phyloP scores from a whole-genome alignment of 2,888 invertebrate genomes.

The Phasia obesa region DNA sequence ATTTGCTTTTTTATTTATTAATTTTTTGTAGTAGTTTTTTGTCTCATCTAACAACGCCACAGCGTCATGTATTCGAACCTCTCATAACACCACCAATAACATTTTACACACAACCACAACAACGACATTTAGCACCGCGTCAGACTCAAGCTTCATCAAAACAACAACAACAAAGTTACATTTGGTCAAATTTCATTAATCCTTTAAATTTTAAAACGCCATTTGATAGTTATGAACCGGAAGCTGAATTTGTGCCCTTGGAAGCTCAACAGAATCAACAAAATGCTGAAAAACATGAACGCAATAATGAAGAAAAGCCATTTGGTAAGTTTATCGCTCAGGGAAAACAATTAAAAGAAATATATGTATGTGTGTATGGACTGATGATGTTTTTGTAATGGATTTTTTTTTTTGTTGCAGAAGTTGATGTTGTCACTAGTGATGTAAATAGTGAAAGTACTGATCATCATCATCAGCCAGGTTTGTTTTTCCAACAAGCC shows the following conservation, averaged over 20 bases:
- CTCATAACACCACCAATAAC: constrained; percentile 75
- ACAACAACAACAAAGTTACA: constrained; percentile 70
- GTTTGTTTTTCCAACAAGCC: constrained; percentile 79
- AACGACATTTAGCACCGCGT: constrained; percentile 71
- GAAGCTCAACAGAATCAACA: constrained; percentile 72
- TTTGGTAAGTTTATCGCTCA: constrained; percentile 75
- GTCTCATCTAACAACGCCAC: constrained; percentile 78
- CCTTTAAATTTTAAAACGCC: constrained; percentile 74
- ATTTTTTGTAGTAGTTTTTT: constrained; percentile 75
- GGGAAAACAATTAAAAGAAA: too few species aligned
- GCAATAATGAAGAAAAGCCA: constrained; percentile 74
- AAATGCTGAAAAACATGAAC: constrained; percentile 33
- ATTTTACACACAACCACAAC: constrained; percentile 63
- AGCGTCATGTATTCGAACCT: constrained; percentile 76
- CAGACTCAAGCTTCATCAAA: constrained; percentile 55
- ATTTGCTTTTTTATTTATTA: constrained; percentile 47
- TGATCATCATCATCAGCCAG: constrained; percentile 70
- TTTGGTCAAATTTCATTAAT: constrained; percentile 76
- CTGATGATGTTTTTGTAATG: not conserved
- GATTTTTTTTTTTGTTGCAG: constrained; percentile 71
- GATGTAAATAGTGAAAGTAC: constrained; percentile 76
- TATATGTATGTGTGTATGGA: too few species aligned
- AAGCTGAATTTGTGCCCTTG: constrained; percentile 78
- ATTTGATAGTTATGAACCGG: constrained; percentile 75
- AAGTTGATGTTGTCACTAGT: constrained; percentile 78